A percentile compares a stretch with the other conserved stretches of the same genome.
Conservation (phyloP, 2,113 vertebrate species). For the Hyaena hyaena region DNA sequence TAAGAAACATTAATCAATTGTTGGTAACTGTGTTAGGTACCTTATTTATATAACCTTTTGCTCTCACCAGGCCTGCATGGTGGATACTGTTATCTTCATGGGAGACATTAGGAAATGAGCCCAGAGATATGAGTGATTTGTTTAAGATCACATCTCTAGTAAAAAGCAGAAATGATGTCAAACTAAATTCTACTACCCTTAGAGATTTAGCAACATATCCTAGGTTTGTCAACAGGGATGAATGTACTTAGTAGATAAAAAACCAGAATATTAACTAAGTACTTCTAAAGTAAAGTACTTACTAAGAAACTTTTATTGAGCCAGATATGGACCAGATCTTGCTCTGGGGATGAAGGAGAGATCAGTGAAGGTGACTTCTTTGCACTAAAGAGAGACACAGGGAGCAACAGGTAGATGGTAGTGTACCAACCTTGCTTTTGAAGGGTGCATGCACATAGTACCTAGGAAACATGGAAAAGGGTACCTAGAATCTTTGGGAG, state of each 20-base stretch:
- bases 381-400: not conserved
- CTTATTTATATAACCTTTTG: not conserved
- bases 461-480: too few relatives aligned
- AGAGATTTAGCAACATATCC: not conserved
- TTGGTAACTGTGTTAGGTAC: not conserved
- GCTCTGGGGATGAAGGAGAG: not conserved
- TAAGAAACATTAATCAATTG: not conserved
- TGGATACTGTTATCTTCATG: not conserved
- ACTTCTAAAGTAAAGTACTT: slow-evolving; percentile 21
- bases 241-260: not conserved
- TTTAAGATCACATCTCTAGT: not conserved
- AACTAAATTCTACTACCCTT: not conserved
- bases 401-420: not conserved
- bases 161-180: not conserved
- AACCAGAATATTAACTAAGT: not conserved
- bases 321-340: not conserved
- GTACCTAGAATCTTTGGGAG: too few relatives aligned
- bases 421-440: not conserved
- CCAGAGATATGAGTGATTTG: not conserved
- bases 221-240: not conserved
- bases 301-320: not conserved
- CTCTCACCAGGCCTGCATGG: not conserved
- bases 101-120: not conserved
- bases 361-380: not conserved
- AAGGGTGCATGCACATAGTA: not conserved